Evolutionary conservation across 1,140 invertebrate species (phyloP), one percentile per base, ranked within the genome.

Genomic region (Pseudobourletiella spinata): DNA sequence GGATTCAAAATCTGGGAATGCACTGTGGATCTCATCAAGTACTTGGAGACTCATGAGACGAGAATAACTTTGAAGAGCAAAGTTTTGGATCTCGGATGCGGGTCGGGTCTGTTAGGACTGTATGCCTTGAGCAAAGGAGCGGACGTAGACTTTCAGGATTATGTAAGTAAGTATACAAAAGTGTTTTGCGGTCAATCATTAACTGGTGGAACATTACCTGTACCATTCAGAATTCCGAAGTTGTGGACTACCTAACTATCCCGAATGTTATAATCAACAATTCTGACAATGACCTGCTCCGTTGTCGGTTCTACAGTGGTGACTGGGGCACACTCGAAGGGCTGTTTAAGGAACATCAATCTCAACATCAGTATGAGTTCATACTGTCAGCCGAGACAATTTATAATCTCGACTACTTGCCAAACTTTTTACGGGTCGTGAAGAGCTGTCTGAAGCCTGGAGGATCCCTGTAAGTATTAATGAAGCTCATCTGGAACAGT

Each of bases 321-420:
- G 89, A 92, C 73, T 94, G 91, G 90, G 68, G 73, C 22, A 81
- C 81, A 24, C 86, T 89, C 69, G 65, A 75, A 20, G 71, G 79
- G 24, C 72, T 81, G 43, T 72, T 25, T 25, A 25, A 25, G 14
- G 8, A 61, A 43, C 71, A 80, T 42, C 59, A 71, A 25, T n/a
- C n/a, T n/a, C n/a, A n/a, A n/a, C 69, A 78, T 61, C 82, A 82
- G 70, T 95, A 84, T 79, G 89, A 95, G 74, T 71, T 84, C 22
- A 94, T 95, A 70, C 77, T 95, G 1, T 89, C 88, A 6, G 87
- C 88, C 44, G 92, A 95, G 79, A 95, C 91, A 1, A 93, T 94
- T 71, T 95, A 95, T 71, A 92, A 91, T 79, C 72, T 82, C 39
- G 76, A 82, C 1, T 89, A 88, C 76, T 86, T 94, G 72, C 69